Base-by-base conservation (phyloP, 64 coral and sea anemone genomes). In the Astreopora myriophthalma region DNA sequence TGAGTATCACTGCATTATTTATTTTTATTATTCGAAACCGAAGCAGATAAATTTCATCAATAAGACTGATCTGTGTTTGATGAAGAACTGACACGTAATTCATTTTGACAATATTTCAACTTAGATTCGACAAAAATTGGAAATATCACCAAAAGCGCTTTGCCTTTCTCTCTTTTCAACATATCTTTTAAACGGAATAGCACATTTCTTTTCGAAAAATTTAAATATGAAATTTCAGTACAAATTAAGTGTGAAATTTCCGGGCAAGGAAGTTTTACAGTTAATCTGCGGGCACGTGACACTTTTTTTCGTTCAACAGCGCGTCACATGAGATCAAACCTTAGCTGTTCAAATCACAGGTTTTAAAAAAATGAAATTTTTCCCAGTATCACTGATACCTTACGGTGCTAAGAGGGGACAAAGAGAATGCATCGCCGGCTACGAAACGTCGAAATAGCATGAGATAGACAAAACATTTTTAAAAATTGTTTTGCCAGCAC, bases 11-110 rank as follows among this genome's bases (percentile, higher is more conserved):
- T 25, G 79, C 23, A 26, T 31, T 60, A 60, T 60, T 65, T 64
- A 37, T 83, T 58, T 83, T 33, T 10, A 39, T 58, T 63, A 32
- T 61, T 38, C 20, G n/a, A 13, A 49, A 60, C 49, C 28, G 60
- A 34, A 31, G 28, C 55, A 13, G 32, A 83, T 22, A 83, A 83
- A 83, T 64, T 83, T 83, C 33, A 83, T 65, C 61, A 82, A 37
- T 29, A 39, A 64, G 10, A 66, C 31, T 83, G 34, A 34, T 36
- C 32, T 26, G 57, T 83, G 57, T 82, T 82, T 82, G 79, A 65
- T 64, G 34, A 83, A 83, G 58, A 64, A 57, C 17, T 39, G 52
- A 60, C 55, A 63, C 64, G 33, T 35, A 17, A 37, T 73, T 83
- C 22, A 25, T 78, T 16, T 52, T 52, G 8, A n/a, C n/a, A n/a